Percentiles rank a stretch among this genome's conserved stretches.
Conservation (phyloP, 2,113 vertebrate genomes). For the Pelmatolapia mariae region DNA sequence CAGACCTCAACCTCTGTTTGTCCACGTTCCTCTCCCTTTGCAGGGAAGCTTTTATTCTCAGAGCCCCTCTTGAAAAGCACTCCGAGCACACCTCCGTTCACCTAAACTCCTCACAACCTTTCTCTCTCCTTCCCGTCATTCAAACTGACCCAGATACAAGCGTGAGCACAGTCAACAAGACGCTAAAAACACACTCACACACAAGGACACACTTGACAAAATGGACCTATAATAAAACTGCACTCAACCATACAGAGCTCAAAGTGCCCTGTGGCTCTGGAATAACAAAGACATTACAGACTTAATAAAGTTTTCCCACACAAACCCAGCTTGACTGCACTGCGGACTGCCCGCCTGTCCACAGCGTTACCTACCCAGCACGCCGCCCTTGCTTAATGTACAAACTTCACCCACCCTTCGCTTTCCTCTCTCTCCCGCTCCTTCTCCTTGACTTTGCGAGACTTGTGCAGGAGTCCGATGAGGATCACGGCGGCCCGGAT, state of each 20-base stretch:
- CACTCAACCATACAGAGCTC: background rate
- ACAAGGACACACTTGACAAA: background rate
- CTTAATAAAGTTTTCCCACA: constrained; percentile 28
- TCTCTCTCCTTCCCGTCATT: background rate
- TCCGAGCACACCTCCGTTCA: background rate
- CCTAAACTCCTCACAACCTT: background rate
- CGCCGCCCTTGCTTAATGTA: background rate
- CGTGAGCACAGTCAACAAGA: background rate
- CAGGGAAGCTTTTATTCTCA: background rate
- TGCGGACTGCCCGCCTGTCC: background rate
- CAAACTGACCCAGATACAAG: constrained; percentile 34
- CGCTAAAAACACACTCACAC: background rate
- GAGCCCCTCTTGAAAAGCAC: background rate
- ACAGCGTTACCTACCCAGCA: background rate
- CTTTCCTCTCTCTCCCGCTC: constrained; percentile 55
- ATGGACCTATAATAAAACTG: constrained; percentile 2
- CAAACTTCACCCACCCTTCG: constrained; percentile 66
- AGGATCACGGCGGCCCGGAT: constrained; percentile 91
- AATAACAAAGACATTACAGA: background rate
- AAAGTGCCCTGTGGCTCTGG: background rate
- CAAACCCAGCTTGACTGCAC: background rate
- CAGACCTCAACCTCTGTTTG: background rate
- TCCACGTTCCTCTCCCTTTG: background rate
- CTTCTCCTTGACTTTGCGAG: constrained; percentile 81
- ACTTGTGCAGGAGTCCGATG: constrained; percentile 91